phyloP scores from a whole-genome alignment of 2,888 invertebrate species.

The Beris morrisii region DNA sequence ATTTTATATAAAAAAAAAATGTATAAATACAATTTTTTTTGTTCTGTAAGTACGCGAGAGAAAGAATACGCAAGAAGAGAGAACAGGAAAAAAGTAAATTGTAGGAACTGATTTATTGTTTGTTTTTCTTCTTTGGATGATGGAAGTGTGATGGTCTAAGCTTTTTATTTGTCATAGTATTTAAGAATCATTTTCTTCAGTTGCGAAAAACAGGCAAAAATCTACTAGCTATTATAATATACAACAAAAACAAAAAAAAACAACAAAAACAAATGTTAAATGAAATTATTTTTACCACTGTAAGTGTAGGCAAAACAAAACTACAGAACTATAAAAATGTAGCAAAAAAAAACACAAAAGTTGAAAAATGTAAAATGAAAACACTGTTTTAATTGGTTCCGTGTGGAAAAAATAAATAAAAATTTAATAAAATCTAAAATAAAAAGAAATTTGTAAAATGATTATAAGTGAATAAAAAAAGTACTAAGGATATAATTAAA shows the following conservation, averaged over 20 bases:
- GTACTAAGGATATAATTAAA: too few species aligned
- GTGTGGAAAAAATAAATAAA: constrained; percentile 2
- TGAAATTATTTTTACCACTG: constrained; percentile 26
- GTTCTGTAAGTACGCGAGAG: constrained; percentile 19
- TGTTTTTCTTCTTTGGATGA: constrained; percentile 31
- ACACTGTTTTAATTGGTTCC: background rate
- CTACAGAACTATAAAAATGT: constrained; percentile 3
- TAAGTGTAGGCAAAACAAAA: constrained; percentile 15
- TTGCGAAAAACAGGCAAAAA: constrained; percentile 8
- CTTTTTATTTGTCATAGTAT: constrained; percentile 24
- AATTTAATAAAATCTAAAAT: constrained; percentile 5
- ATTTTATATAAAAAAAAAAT: constrained; percentile 36
- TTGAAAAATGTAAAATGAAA: constrained; percentile 8
- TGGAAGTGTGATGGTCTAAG: constrained; percentile 38
- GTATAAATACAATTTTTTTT: constrained; percentile 10
- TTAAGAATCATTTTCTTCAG: constrained; percentile 1
- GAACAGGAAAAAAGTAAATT: constrained; percentile 1
- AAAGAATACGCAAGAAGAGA: constrained; percentile 4
- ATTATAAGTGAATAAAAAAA: constrained; percentile 29
- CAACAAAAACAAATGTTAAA: constrained; percentile 13
- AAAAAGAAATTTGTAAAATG: constrained; percentile 29
- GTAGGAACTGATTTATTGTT: background rate
- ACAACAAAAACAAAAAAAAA: constrained; percentile 17
- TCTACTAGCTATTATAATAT: constrained; percentile 17
- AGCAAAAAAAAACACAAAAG: constrained; percentile 3